Conservation (phyloP, 92 coral and sea anemone species). For the Umimayanthus chanpuru region DNA sequence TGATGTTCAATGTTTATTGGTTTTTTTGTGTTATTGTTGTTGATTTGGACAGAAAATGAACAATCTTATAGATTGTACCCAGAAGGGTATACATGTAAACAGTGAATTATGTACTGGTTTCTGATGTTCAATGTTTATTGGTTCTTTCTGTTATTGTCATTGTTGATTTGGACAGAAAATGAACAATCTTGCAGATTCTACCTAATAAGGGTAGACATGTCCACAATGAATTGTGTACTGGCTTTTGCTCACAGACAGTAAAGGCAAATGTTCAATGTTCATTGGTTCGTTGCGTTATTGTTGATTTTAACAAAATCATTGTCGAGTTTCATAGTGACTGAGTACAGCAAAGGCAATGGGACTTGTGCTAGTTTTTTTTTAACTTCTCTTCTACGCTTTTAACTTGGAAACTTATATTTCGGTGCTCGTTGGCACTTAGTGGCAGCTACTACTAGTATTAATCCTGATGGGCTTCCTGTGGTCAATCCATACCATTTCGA, state of each 20-base stretch:
- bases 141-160: too few relatives aligned
- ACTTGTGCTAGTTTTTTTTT: slow-evolving; percentile 23
- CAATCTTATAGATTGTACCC: too few relatives aligned
- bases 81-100: too few relatives aligned
- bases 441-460: not conserved
- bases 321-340: slow-evolving; percentile 17
- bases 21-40: not conserved
- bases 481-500: too few relatives aligned
- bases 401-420: slow-evolving; percentile 19
- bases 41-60: too few relatives aligned
- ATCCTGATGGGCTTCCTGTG: too few relatives aligned
- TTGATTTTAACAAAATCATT: slow-evolving; percentile 12
- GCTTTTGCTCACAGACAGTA: slow-evolving; percentile 19
- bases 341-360: slow-evolving; percentile 29
- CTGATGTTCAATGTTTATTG: too few relatives aligned
- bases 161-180: too few relatives aligned
- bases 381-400: slow-evolving; percentile 27
- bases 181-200: not conserved
- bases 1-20: not conserved
- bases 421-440: slow-evolving; percentile 10
- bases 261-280: slow-evolving; percentile 24
- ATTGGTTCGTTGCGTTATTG: not conserved
- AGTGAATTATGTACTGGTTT: too few relatives aligned
- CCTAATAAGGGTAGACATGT: slow-evolving; percentile 16
- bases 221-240: slow-evolving; percentile 22